These are phyloP conservation scores for Pseudorhiza aurosa DNA, from an alignment of 30 jellyfish, hydroid and myxozoan species.

Conservation along the genomic window DNA sequence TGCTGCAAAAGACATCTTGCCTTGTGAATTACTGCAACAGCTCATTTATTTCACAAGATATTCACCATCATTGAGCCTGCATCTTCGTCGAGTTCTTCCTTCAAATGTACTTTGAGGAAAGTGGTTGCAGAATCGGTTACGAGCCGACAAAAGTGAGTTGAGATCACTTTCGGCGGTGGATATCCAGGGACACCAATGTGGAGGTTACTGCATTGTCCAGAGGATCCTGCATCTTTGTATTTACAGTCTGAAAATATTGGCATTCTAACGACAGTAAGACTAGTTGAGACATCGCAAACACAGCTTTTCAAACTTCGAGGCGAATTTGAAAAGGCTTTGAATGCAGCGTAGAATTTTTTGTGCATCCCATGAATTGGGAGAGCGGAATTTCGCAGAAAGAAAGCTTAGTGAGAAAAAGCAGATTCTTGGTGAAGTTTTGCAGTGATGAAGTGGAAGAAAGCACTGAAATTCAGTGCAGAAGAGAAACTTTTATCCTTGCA, in stretches of 20 bases:
- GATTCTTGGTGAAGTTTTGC: conserved; percentile 37
- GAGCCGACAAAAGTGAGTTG: too few relatives aligned
- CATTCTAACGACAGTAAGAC: conserved; percentile 41
- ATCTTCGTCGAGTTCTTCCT: too few relatives aligned
- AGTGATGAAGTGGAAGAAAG: conserved; percentile 37
- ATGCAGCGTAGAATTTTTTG: conserved; percentile 8
- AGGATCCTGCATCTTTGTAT: conserved; percentile 39
- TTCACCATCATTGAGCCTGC: conserved; percentile 61
- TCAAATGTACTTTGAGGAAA: too few relatives aligned
- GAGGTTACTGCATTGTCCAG: too few relatives aligned
- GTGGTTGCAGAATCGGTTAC: too few relatives aligned
- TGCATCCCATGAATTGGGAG: too few relatives aligned
- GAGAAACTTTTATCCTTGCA: conserved; percentile 56
- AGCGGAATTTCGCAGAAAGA: conserved; percentile 8
- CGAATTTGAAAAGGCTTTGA: neutral
- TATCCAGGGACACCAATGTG: too few relatives aligned
- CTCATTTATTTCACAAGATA: conserved; percentile 39
- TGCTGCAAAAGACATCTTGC: conserved; percentile 27
- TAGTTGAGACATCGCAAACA: conserved; percentile 48
- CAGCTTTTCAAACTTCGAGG: conserved; percentile 36
- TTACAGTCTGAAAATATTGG: conserved; percentile 54
- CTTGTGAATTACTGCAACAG: conserved; percentile 20
- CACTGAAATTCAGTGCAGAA: neutral
- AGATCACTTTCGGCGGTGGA: too few relatives aligned
- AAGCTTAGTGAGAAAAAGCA: conserved; percentile 19